These are phyloP conservation scores for Hemichromis elongatus DNA, from an alignment of 2,113 vertebrate genomes.

Conservation along the genomic window DNA sequence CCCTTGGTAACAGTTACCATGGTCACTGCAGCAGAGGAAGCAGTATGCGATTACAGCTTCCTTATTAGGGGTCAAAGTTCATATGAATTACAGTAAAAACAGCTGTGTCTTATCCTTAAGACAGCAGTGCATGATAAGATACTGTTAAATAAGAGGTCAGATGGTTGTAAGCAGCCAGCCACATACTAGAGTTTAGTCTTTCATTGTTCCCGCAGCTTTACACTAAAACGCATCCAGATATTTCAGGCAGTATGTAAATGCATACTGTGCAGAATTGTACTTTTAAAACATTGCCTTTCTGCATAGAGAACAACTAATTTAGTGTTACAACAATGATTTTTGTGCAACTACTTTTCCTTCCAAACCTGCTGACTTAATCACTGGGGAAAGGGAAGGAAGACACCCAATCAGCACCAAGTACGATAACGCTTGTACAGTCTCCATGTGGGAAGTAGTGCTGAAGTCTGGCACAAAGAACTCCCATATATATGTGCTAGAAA, in stretches of 20 bases:
- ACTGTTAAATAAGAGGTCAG: neutral
- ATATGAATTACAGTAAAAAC: neutral
- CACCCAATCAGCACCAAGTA: neutral
- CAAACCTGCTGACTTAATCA: neutral
- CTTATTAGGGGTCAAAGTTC: conserved; percentile 30
- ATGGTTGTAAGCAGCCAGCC: neutral
- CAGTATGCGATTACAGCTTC: conserved; percentile 24
- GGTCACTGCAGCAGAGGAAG: conserved; percentile 22
- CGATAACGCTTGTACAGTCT: neutral
- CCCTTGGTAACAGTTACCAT: conserved; percentile 37
- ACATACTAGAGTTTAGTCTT: neutral
- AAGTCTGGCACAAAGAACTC: neutral
- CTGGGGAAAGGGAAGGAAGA: neutral
- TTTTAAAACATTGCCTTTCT: neutral
- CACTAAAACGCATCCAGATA: neutral
- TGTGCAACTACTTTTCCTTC: neutral
- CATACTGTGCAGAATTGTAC: neutral
- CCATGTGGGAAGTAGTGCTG: neutral
- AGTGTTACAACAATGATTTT: neutral
- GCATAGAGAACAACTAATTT: neutral
- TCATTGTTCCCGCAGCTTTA: neutral
- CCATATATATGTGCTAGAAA: neutral
- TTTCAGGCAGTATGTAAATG: neutral
- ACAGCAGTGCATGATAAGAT: neutral
- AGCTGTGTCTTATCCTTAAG: conserved; percentile 3